Base-by-base conservation (phyloP, 2,113 vertebrate species). In the Scolopax mira region DNA sequence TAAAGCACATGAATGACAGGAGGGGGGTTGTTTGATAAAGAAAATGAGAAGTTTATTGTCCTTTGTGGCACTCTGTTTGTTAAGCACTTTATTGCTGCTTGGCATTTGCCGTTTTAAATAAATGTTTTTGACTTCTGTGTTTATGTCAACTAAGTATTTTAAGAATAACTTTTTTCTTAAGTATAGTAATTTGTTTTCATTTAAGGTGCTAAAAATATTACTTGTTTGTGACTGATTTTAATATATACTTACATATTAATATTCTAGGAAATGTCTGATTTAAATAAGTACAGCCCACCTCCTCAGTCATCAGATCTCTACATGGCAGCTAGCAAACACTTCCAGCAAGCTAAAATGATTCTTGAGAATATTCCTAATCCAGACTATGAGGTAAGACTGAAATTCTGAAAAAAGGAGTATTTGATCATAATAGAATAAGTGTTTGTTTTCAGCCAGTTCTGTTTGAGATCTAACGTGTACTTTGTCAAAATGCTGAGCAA, bases 271-370 rank as follows among this genome's bases (percentile, higher is more conserved):
- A 99, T 99, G 99, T 99, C 99, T 55, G 99, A 99, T 96, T 98
- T 99, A 94, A 99, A 99, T 97, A 99, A 99, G 96, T 99, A 99
- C 66, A 99, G 98, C 84, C 99, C 99, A 84, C 99, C 99, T 24
- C 99, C 99, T 60, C 99, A 99, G 80, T 99, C 99, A 48, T 98
- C 99, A 49, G 99, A 99, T 97, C 98, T 99, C 57, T 99, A 99
- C 94, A 98, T 99, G 98, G 99, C 99, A 52, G 99, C 99, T 94
- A 99, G 99, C 96, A 99, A 99, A 98, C 99, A 99, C 96, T 99
- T 99, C 96, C 99, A 99, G 96, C 99, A 99, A 96, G 99, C 99
- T 61, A 99, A 99, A 96, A 99, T 99, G 97, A 99, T 99, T 96
- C 94, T 99, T 97, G 99, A 99, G 97, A 99, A 99, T 92, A 98